Conservation (phyloP, 92 coral and sea anemone species). For the Nematostella vectensis region DNA sequence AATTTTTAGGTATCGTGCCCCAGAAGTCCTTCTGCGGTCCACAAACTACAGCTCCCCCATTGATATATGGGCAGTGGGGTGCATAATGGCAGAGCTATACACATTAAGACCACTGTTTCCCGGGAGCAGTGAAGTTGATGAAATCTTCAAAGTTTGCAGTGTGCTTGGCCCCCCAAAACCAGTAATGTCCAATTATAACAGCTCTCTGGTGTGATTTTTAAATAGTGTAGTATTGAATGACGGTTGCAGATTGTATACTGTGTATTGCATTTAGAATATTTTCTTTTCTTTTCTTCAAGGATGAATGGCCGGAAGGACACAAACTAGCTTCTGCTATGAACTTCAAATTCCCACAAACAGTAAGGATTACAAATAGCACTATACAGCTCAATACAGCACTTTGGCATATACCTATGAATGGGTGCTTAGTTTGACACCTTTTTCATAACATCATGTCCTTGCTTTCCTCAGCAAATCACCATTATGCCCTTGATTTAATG, state of each 20-base stretch:
- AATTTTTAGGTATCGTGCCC: slow-evolving; percentile 76
- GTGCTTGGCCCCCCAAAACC: slow-evolving; percentile 92
- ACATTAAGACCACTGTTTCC: slow-evolving; percentile 94
- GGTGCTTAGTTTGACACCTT: no score
- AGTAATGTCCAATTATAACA: slow-evolving; percentile 18
- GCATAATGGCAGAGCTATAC: slow-evolving; percentile 95
- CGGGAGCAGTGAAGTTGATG: slow-evolving; percentile 97
- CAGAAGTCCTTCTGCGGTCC: slow-evolving; percentile 87
- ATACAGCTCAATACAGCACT: no score
- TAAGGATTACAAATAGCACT: no score
- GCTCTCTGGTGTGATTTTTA: not conserved
- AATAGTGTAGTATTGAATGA: not conserved
- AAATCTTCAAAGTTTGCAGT: slow-evolving; percentile 73
- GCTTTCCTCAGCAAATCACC: no score
- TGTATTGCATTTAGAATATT: not conserved
- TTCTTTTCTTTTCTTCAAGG: slow-evolving; percentile 30
- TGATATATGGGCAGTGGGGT: slow-evolving; percentile 97
- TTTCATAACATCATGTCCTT: no score
- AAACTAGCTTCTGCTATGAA: slow-evolving; percentile 91
- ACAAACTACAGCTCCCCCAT: slow-evolving; percentile 93
- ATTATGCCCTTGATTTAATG: no score
- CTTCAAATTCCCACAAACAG: slow-evolving; percentile 91
- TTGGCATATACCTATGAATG: no score
- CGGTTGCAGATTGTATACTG: no score
- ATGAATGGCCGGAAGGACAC: slow-evolving; percentile 94